Base-by-base conservation (phyloP, 2,888 invertebrate genomes). In the Dioctria rufipes region DNA sequence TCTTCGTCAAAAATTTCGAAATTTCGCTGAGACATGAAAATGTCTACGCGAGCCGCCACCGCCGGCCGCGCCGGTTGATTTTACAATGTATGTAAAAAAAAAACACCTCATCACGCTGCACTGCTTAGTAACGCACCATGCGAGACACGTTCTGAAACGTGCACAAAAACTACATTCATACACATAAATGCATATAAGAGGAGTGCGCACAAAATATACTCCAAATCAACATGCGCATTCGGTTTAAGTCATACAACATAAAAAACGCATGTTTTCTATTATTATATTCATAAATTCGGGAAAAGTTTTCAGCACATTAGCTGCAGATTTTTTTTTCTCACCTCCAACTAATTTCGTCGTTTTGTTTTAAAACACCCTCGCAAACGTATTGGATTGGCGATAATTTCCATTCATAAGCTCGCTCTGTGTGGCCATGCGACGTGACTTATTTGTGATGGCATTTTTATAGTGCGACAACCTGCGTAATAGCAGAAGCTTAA, bases 1-100 rank as follows among this genome's bases (percentile, higher is more conserved):
- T 75, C 39, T 60, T 25, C 58, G 73, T 75, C 58, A 75, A 75
- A 75, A 75, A 75, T 75, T 75, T 75, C 73, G 73, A 75, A 75
- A 75, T 75, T 75, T 75, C 73, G 58, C 73, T 60, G 42, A 75
- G 37, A n/a, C 69, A 39, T 54, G 39, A 9, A 37, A 39, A 13
- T 69, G 37, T 49, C 49, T 51, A 25, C 2, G 25, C 25, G 25
- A 8, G 51, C 51, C 69, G 69, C 13, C 69, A 37, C 51, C 6
- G 51, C 51, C 39, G 51, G 69, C 6, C 58, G 54, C 40, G 13
- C 42, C 73, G 73, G 63, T n/a, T 71, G 42, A 13, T 37, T 46
- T 3, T 25, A 11, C 65, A 39, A 40, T 42, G 69, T 49, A 46
- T 46, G n/a, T n/a, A n/a, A n/a, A n/a, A n/a, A n/a, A 69, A 49